Evolutionary conservation across 2,113 vertebrate genomes (phyloP).

Genomic region (Atrichornis clamosus): DNA sequence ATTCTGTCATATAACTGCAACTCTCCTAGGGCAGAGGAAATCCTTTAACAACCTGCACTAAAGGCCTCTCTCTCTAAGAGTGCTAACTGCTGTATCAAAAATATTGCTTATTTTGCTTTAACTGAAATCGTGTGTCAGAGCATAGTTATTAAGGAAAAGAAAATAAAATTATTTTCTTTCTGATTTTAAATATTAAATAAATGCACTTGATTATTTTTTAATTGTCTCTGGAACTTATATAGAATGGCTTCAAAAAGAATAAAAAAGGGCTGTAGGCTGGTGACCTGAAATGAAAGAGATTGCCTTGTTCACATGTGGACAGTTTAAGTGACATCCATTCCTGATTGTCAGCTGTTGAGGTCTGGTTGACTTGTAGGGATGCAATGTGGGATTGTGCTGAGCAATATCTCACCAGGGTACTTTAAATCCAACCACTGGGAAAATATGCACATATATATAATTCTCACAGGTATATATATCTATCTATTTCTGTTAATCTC

Average conservation of each 20-base stretch:
- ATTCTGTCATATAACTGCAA: background rate
- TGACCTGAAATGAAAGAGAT: background rate
- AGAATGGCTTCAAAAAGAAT: background rate
- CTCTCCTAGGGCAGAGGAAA: background rate
- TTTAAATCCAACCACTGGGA: background rate
- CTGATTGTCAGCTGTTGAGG: background rate
- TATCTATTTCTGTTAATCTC: background rate
- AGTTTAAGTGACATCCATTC: background rate
- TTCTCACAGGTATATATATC: too few relatives aligned
- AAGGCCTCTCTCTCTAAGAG: background rate
- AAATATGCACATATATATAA: background rate
- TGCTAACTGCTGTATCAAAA: background rate
- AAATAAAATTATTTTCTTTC: background rate
- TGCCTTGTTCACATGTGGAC: background rate
- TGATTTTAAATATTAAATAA: background rate
- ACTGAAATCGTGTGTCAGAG: background rate
- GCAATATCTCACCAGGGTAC: background rate
- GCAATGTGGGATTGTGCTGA: background rate
- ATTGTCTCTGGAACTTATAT: background rate
- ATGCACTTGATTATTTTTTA: background rate
- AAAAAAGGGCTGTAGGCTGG: background rate
- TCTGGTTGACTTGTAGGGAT: background rate
- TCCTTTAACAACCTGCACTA: background rate
- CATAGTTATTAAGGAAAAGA: background rate
- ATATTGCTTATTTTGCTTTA: background rate